Base-by-base conservation (phyloP, 1,140 invertebrate species). In the Paracyclopina nana region DNA sequence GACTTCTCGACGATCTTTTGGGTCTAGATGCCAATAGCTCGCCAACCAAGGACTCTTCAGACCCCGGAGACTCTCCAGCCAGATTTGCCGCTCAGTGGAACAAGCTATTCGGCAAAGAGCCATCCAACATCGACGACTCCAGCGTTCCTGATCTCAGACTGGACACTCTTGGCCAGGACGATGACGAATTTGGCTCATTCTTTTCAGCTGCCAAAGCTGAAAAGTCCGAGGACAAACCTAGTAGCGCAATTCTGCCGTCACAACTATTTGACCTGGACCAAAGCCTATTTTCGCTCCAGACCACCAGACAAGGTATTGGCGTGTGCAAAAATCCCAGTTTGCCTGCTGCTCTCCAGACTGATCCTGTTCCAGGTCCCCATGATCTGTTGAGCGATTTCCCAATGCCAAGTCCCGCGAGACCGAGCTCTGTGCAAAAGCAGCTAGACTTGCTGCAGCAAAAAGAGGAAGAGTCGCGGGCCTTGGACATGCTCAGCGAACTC, bases 31-130 rank as follows among this genome's bases (percentile, higher is more conserved):
- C n/a, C n/a, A n/a, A n/a, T n/a, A n/a, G n/a, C n/a, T n/a, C n/a
- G n/a, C n/a, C n/a, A n/a, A n/a, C n/a, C n/a, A n/a, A n/a, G n/a
- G n/a, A n/a, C n/a, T n/a, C n/a, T n/a, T n/a, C n/a, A n/a, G n/a
- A n/a, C n/a, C n/a, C n/a, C n/a, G n/a, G n/a, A n/a, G n/a, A n/a
- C n/a, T n/a, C n/a, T n/a, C n/a, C n/a, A n/a, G n/a, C n/a, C 43
- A 55, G 54, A 16, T 52, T 57, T 38, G 50, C 43, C n/a, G 45
- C 45, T 16, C 45, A 48, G 22, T 48, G 45, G 45, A 28, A 48
- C 18, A 4, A 48, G 22, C n/a, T 48, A 29, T 48, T 48, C n/a
- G 45, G 45, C 5, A 14, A n/a, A n/a, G n/a, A n/a, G n/a, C n/a
- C n/a, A n/a, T n/a, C n/a, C n/a, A n/a, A n/a, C n/a, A n/a, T n/a